Base-by-base conservation (phyloP, 2,888 invertebrate species). In the Cheilosia soror region DNA sequence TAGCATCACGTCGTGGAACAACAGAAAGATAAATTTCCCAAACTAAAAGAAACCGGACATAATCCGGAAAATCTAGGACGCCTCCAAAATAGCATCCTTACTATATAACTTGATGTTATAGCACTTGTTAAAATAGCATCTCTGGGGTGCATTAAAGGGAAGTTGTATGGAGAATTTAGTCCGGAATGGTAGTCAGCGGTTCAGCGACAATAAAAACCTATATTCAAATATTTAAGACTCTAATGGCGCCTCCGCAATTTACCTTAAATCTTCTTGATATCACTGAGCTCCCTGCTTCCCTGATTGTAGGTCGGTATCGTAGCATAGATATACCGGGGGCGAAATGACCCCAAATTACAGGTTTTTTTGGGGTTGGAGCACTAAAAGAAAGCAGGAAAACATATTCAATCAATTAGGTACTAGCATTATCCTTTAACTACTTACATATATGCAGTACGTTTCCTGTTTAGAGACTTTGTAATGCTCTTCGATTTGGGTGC, bases 281-380 rank as follows among this genome's bases (percentile, higher is more conserved):
- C 1, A 29, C 25, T 49, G 80, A 29, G 2, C 27, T 29, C 6
- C 49, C 47, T 4, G 40, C 20, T 53, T 65, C 53, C n/a, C 15
- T 55, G 2, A 71, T 11, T 27, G 13, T 7, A 0, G 65, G 69
- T 7, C 53, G 40, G 51, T 71, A 76, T 0, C 76, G 75, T 9
- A 85, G 29, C 42, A 80, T 75, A 5, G 27, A 55, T 11, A 85
- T 7, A 0, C 71, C 80, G 0, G 75, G 58, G 0, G 29, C 42
- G n/a, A 76, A 2, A 9, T 11, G 65, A 2, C 13, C 25, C 84
- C 84, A 85, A 49, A 60, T 11, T 27, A 15, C 49, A 11, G 84
- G 84, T 44, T 71, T 71, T 7, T 20, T 31, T 4, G 84, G 84
- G 4, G 49, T 80, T 0, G 84, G 84, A 49, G 84, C 80, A 7